Base-by-base conservation (phyloP, 92 coral and sea anemone species). In the Paragorgia papillata region DNA sequence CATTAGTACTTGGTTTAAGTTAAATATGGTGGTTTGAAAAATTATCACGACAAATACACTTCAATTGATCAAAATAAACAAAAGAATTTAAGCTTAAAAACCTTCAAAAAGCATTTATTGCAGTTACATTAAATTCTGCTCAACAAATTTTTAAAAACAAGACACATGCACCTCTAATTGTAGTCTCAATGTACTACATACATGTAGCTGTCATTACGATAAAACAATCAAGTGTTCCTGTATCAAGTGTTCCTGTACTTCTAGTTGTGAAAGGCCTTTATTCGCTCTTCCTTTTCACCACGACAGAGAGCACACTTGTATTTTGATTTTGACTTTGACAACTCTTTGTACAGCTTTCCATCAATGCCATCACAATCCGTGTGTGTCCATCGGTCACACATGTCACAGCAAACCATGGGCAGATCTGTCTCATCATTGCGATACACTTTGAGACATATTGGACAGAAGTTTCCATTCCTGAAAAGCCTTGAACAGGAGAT, bases 331-430 rank as follows among this genome's bases (percentile, higher is more conserved):
- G 91, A 89, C 68, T 87, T 91, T 13, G 98, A 88, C 39, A 94
- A 87, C 67, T 94, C 95, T 12, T 85, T 89, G 74, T 94, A 94
- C 15, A 82, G 77, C 66, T 86, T 90, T 29, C 91, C 98, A 75
- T 94, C 90, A 35, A 94, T 94, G 19, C 90, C 98, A 68, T 94
- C 98, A 55, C 98, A 94, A 78, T 94, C 97, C 82, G 98, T 94
- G 56, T 94, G 98, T 9, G 90, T 66, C 98, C 98, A 94, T 37
- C 98, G 90, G 65, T 94, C 98, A 69, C 98, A 94, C 85, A 71
- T 86, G 61, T 94, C 98, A 77, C 98, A 94, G 67, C 98, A 94
- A 33, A 94, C 98, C 98, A 94, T 94, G 10, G 98, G 98, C 27
- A 94, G 74, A 73, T 94, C 98, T 5, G 98, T 91, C 80, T 94